These are phyloP conservation scores for Melanotaenia duboulayi DNA, from an alignment of 2,113 vertebrate genomes.

Conservation along the genomic window DNA sequence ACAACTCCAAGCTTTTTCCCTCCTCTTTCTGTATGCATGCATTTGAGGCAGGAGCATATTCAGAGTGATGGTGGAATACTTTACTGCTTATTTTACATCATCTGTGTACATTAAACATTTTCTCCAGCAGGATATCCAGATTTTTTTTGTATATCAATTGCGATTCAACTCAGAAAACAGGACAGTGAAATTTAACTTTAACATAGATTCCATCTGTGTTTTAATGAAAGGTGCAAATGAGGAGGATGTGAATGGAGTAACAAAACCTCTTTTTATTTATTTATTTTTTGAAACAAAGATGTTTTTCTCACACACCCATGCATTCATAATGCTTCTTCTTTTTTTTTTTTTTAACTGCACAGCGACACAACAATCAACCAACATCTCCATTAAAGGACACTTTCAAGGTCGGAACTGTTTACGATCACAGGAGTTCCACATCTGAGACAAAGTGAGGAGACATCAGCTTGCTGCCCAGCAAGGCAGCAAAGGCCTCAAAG, in stretches of 20 bases:
- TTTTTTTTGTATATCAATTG: constrained; percentile 27
- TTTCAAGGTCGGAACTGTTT: constrained; percentile 56
- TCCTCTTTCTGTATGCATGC: constrained; percentile 37
- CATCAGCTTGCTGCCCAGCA: constrained; percentile 51
- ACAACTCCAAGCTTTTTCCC: constrained; percentile 57
- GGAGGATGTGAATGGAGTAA: not conserved
- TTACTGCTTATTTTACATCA: constrained; percentile 44
- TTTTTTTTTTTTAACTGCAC: constrained; percentile 26
- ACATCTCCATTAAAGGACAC: constrained; percentile 26
- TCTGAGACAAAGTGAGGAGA: constrained; percentile 47
- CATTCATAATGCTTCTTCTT: constrained; percentile 12
- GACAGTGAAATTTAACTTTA: constrained; percentile 15
- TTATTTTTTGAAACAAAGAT: constrained; percentile 50
- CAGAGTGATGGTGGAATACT: constrained; percentile 27
- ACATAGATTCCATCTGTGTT: constrained; percentile 17
- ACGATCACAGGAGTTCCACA: constrained; percentile 40
- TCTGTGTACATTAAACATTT: constrained; percentile 15
- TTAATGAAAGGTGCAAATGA: constrained; percentile 40
- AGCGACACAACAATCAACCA: constrained; percentile 19
- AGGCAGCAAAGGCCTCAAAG: constrained; percentile 48
- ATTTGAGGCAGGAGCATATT: constrained; percentile 37
- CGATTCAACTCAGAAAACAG: constrained; percentile 9
- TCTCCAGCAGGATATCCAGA: constrained; percentile 23
- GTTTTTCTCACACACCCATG: constrained; percentile 45
- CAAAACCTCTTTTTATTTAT: too few relatives aligned